Percentiles rank a stretch among this genome's conserved stretches.
phyloP scores from a whole-genome alignment of 1,140 invertebrate species.

The Caenorhabditis latens region DNA sequence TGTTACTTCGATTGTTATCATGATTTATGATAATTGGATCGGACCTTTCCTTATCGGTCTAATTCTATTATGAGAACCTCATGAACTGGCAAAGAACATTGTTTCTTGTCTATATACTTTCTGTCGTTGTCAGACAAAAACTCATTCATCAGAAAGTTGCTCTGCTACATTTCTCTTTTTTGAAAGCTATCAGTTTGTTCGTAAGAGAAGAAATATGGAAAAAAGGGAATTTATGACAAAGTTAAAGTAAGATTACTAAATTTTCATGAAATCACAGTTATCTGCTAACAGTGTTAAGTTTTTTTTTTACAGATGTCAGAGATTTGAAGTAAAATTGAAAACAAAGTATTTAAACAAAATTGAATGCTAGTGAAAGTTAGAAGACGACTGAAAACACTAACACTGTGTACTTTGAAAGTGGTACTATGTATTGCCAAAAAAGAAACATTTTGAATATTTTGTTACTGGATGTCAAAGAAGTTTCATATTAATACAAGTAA shows the following conservation, averaged over 20 bases:
- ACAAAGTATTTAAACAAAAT: too few species aligned
- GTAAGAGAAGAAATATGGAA: not conserved
- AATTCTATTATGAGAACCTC: conserved; percentile 1
- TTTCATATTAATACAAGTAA: too few species aligned
- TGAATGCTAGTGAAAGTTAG: too few species aligned
- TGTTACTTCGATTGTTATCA: conserved; percentile 51
- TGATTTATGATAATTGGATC: conserved; percentile 45
- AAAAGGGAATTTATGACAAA: not conserved
- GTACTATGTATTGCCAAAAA: too few species aligned
- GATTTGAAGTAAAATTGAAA: too few species aligned
- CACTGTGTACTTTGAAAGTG: too few species aligned
- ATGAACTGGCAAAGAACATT: not conserved
- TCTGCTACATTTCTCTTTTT: not conserved
- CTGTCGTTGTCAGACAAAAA: not conserved
- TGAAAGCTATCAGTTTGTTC: not conserved
- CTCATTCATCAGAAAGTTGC: conserved; percentile 40
- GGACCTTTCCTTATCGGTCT: not conserved
- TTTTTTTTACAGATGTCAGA: too few species aligned
- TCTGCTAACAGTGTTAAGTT: too few species aligned
- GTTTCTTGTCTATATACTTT: not conserved
- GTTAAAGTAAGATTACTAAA: not conserved
- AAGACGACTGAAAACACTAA: too few species aligned
- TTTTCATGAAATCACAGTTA: too few species aligned
- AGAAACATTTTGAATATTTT: too few species aligned
- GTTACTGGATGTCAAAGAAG: too few species aligned